A percentile compares a stretch with the other conserved stretches of the same genome.
These are phyloP conservation scores for Actias luna DNA, from an alignment of 2,888 invertebrate species.

Conservation along the genomic window DNA sequence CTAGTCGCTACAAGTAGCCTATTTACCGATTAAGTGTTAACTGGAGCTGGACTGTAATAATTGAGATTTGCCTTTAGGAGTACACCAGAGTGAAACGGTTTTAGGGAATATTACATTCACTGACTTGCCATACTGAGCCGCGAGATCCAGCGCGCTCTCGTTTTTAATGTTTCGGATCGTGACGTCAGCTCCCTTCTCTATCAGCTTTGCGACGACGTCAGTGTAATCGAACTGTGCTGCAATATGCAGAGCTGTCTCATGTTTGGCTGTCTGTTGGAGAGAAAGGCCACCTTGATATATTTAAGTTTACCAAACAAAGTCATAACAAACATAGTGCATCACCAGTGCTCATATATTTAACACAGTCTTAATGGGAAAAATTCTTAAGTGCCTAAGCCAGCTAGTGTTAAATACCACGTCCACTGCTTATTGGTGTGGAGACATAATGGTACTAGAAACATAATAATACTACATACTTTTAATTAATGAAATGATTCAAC, in stretches of 20 bases:
- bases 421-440: too few relatives aligned
- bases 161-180: constrained; percentile 92
- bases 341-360: not conserved
- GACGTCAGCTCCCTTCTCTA: constrained; percentile 94
- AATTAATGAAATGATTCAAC: too few relatives aligned
- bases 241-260: constrained; percentile 95
- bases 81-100: not conserved
- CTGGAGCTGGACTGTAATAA: too few relatives aligned
- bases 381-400: too few relatives aligned
- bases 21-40: too few relatives aligned
- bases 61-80: not conserved
- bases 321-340: too few relatives aligned
- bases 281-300: not conserved
- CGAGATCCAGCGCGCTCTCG: constrained; percentile 96
- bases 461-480: too few relatives aligned
- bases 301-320: not conserved
- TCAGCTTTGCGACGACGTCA: constrained; percentile 89
- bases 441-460: too few relatives aligned
- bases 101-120: constrained; percentile 32
- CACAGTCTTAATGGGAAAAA: too few relatives aligned
- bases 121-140: constrained; percentile 94
- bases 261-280: constrained; percentile 86
- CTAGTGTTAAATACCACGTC: too few relatives aligned
- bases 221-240: constrained; percentile 97
- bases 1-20: too few relatives aligned